Evolutionary conservation across 2,888 invertebrate genomes (phyloP).

Genomic region (Hydraecia micacea): DNA sequence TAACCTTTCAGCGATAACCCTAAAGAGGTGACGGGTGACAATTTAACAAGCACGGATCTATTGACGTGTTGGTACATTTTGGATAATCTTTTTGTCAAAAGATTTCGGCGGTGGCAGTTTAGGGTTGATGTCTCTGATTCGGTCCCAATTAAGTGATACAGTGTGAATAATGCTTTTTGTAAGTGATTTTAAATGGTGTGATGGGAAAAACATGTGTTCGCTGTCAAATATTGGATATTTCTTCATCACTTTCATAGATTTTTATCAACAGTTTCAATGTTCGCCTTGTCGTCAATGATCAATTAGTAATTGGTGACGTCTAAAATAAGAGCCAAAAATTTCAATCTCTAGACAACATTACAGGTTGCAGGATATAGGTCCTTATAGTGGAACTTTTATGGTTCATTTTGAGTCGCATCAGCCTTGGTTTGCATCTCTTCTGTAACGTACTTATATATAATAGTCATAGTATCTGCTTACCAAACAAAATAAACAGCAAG

Average conservation of each 20-base stretch:
- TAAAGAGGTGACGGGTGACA: conserved; percentile 78
- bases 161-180: conserved; percentile 51
- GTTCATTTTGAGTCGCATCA: background rate
- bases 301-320: background rate
- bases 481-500: conserved; percentile 29
- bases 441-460: no score
- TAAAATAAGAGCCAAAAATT: background rate
- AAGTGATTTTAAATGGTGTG: conserved; percentile 46
- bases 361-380: background rate
- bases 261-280: background rate
- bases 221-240: background rate
- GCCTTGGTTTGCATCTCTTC: background rate
- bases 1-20: conserved; percentile 74
- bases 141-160: conserved; percentile 50
- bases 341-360: background rate
- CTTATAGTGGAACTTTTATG: background rate
- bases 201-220: conserved; percentile 28
- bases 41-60: conserved; percentile 74
- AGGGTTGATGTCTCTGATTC: conserved; percentile 50
- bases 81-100: conserved; percentile 62
- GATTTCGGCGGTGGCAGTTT: conserved; percentile 39
- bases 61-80: conserved; percentile 75
- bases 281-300: background rate
- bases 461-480: conserved; percentile 9
- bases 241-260: background rate